These are phyloP conservation scores for Linnaemya tessellans DNA, from an alignment of 2,888 invertebrate species.

Conservation along the genomic window DNA sequence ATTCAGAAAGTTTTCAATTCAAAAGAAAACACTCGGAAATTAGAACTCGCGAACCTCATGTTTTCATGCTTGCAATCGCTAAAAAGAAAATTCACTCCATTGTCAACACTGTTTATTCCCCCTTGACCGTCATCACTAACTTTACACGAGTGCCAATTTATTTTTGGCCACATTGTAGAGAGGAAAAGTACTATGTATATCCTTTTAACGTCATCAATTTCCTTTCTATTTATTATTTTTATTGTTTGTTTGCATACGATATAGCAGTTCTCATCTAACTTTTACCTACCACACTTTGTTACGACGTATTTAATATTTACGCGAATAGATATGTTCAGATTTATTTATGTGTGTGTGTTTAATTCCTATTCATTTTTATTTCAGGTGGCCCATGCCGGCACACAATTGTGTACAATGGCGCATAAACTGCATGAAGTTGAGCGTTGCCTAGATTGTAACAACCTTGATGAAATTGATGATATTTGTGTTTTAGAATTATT, in stretches of 20 bases:
- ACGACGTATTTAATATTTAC: neutral
- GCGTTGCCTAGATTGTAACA: conserved; percentile 82
- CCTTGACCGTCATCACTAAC: neutral
- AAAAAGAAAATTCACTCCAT: too few species aligned
- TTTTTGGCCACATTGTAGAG: conserved; percentile 8
- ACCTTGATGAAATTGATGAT: conserved; percentile 83
- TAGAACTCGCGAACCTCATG: too few species aligned
- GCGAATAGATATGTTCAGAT: too few species aligned
- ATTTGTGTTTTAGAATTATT: conserved; percentile 89
- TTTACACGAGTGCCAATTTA: neutral
- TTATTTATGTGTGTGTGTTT: neutral
- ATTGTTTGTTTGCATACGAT: conserved; percentile 17
- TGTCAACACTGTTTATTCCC: too few species aligned
- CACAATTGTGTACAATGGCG: conserved; percentile 88
- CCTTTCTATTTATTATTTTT: conserved; percentile 11
- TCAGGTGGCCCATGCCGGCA: conserved; percentile 89
- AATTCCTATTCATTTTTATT: neutral
- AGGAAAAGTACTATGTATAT: neutral
- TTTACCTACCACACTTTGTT: neutral
- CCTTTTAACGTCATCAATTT: conserved; percentile 42
- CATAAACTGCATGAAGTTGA: conserved; percentile 90
- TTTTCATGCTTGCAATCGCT: too few species aligned
- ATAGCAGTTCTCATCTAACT: neutral
- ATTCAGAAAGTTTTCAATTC: too few species aligned
- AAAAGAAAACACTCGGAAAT: too few species aligned